Conservation (phyloP, 2,797 vertebrate species). For the Argentina silus region DNA sequence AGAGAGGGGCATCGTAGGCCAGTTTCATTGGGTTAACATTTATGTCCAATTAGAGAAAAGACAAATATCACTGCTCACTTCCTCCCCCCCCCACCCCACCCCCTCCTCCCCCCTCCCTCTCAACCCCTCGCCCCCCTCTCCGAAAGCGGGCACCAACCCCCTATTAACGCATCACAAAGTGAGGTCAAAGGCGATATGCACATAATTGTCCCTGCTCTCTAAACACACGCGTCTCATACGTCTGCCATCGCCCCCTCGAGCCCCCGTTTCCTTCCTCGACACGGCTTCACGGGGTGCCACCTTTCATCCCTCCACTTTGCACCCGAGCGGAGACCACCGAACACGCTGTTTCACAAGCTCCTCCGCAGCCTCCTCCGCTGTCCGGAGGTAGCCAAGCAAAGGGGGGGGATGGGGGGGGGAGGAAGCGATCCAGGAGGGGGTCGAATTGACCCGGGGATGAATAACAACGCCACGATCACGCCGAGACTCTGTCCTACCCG, state of each 20-base stretch:
- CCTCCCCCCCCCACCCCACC: conserved; percentile 36
- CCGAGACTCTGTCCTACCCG: conserved; percentile 39
- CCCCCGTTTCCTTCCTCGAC: conserved; percentile 23
- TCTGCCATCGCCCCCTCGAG: conserved; percentile 58
- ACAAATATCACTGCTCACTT: conserved; percentile 46
- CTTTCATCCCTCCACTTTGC: conserved; percentile 61
- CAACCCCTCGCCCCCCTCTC: neutral
- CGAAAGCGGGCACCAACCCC: conserved; percentile 35
- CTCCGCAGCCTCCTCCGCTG: too few species aligned
- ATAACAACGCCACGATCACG: conserved; percentile 50
- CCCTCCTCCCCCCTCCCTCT: neutral
- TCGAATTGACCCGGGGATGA: conserved; percentile 64
- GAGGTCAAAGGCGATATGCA: conserved; percentile 49
- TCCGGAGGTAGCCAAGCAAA: too few species aligned
- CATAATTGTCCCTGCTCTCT: conserved; percentile 62
- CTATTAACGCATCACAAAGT: neutral
- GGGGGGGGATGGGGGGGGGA: neutral
- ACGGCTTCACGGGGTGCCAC: conserved; percentile 61
- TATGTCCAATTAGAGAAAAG: conserved; percentile 72
- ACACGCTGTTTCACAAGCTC: conserved; percentile 57
- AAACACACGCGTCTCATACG: conserved; percentile 46
- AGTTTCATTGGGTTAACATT: conserved; percentile 72
- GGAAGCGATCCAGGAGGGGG: conserved; percentile 61
- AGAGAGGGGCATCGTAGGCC: conserved; percentile 63
- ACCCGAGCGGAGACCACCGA: conserved; percentile 34